A percentile compares a stretch with the other conserved stretches of the same genome.
Evolutionary conservation across 23 tunicate genomes (phyloP).

Genomic region (Ascidia mentula): DNA sequence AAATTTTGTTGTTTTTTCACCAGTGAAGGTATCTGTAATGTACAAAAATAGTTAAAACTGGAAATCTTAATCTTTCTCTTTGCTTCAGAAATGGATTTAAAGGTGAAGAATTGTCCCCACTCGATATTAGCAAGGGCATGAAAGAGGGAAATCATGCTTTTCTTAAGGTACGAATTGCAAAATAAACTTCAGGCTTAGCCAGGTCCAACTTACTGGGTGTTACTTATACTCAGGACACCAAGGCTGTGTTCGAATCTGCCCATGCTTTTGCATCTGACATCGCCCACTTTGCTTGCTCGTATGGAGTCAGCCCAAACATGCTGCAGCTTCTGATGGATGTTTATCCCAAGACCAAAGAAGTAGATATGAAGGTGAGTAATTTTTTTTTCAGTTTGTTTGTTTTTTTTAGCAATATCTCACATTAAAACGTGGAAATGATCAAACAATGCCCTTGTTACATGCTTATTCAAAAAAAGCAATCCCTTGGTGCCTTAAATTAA

Average conservation of each 20-base stretch:
- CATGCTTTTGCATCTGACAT: conserved; percentile 66
- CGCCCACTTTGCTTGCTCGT: conserved; percentile 81
- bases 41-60: too few relatives aligned
- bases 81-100: conserved; percentile 92
- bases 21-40: too few relatives aligned
- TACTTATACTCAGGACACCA: conserved; percentile 47
- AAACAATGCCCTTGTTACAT: background rate
- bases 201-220: background rate
- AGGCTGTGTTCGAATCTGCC: conserved; percentile 28
- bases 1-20: too few relatives aligned
- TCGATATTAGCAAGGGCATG: conserved; percentile 91
- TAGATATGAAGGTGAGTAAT: conserved; percentile 63
- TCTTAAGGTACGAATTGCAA: conserved; percentile 37
- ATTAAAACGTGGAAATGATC: background rate
- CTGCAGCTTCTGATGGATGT: conserved; percentile 61
- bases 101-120: conserved; percentile 82
- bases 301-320: conserved; percentile 73
- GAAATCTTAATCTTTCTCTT: too few relatives aligned
- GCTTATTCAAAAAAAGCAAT: background rate
- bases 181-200: background rate
- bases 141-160: conserved; percentile 96
- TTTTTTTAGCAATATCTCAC: background rate
- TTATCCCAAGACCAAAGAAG: conserved; percentile 84
- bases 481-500: background rate
- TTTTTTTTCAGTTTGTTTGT: background rate